phyloP scores from a whole-genome alignment of 2,888 invertebrate genomes.

The Lottia gigantea region DNA sequence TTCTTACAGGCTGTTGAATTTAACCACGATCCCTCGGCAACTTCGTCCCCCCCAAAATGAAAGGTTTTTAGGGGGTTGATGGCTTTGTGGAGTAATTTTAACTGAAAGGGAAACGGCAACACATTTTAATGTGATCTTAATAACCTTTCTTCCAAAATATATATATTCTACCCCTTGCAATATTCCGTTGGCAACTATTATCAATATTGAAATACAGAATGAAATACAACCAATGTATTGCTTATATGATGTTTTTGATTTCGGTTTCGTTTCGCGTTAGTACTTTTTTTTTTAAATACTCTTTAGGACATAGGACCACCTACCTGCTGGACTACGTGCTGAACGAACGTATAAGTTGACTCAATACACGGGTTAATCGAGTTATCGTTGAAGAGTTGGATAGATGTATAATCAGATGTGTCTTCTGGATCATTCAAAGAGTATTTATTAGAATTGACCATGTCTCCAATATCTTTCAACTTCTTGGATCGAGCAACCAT shows the following conservation, averaged over 20 bases:
- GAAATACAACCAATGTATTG: too few species aligned
- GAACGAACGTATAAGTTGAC: constrained; percentile 38
- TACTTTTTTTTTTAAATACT: too few species aligned
- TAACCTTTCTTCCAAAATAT: too few species aligned
- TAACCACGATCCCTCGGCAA: constrained; percentile 39
- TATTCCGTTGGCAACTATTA: too few species aligned
- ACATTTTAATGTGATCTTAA: too few species aligned
- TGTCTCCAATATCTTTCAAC: constrained; percentile 17
- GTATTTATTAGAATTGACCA: constrained; percentile 27
- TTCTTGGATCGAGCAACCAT: constrained; percentile 35
- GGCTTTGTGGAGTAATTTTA: constrained; percentile 33
- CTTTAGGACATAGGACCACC: too few species aligned
- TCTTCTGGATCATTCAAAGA: constrained; percentile 33
- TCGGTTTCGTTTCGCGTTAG: too few species aligned
- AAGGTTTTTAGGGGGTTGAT: constrained; percentile 34
- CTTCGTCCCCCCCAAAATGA: constrained; percentile 47
- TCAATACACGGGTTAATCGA: constrained; percentile 49
- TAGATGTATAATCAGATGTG: constrained; percentile 31
- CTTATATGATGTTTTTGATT: too few species aligned
- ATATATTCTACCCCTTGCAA: too few species aligned
- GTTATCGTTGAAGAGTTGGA: constrained; percentile 45
- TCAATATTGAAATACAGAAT: too few species aligned
- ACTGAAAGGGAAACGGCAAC: background rate
- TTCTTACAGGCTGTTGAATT: constrained; percentile 35
- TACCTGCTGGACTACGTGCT: constrained; percentile 14